phyloP scores from a whole-genome alignment of 1,140 invertebrate genomes.

The Agraylea sexmaculata region DNA sequence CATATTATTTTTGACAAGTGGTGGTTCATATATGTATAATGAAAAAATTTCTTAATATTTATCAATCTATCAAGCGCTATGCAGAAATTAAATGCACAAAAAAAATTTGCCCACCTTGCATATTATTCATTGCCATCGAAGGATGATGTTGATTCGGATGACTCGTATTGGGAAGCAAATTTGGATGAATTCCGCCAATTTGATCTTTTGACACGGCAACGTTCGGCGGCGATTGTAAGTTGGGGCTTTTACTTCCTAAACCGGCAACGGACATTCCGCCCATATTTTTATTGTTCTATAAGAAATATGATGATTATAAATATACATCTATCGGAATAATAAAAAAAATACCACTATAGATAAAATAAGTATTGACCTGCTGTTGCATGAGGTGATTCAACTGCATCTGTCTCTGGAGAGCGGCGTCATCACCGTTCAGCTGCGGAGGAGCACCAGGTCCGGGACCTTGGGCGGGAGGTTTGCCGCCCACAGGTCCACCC shows the following conservation, averaged over 20 bases:
- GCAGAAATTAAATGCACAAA: no score
- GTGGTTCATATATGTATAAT: neutral
- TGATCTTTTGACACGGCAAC: constrained; percentile 44
- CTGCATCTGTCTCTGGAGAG: constrained; percentile 46
- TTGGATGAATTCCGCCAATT: constrained; percentile 39
- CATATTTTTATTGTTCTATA: constrained; percentile 60
- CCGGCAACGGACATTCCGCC: constrained; percentile 56
- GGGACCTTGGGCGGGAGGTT: constrained; percentile 63
- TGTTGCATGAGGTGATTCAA: constrained; percentile 51
- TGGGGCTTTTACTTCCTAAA: constrained; percentile 66
- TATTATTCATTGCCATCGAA: constrained; percentile 48
- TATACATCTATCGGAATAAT: constrained; percentile 1
- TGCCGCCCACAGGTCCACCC: constrained; percentile 35
- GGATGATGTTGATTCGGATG: constrained; percentile 40
- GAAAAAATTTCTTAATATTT: neutral
- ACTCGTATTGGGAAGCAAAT: constrained; percentile 43
- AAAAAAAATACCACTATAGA: neutral
- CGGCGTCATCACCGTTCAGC: constrained; percentile 53
- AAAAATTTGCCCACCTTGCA: constrained; percentile 45
- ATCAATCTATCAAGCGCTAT: neutral
- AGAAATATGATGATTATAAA: constrained; percentile 17
- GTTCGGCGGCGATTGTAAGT: constrained; percentile 70
- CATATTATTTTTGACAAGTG: neutral
- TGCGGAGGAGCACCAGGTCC: constrained; percentile 48
- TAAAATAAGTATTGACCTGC: constrained; percentile 9